Evolutionary conservation across 2,888 invertebrate genomes (phyloP), one percentile per base, ranked within the genome.

Genomic region (Diaphora mendica): DNA sequence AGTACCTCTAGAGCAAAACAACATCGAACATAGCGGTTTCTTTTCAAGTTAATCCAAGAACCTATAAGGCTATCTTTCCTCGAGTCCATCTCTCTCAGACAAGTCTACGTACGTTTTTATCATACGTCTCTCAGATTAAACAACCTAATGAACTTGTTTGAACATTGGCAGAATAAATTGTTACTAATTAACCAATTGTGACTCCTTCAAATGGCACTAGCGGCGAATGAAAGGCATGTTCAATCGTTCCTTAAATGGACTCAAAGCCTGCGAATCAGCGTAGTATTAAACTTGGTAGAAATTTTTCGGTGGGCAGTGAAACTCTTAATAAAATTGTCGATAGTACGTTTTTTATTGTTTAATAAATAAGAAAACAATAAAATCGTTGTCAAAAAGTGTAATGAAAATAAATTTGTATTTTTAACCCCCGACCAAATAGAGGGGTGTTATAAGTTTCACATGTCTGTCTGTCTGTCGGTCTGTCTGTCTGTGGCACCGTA

Each of bases 161-260:
- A 15, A 72, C 71, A 72, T 67, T 67, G 55, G 33, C n/a, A 59
- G 71, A 72, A 72, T 72, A 72, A 72, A 72, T 67, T 67, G 71
- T 59, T 67, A 59, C 42, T 72, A 72, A 72, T 72, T 66, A 72
- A 67, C 59, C 59, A 72, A 72, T 72, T 71, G 65, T 30, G 35
- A 30, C 39, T 55, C 26, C 48, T 51, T 65, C 23, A 59, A 59
- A 30, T 59, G n/a, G 39, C 66, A 42, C 51, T 65, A 35, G 65
- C 55, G 55, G 55, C 13, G 30, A 35, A 59, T 65, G 39, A 65
- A 51, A 71, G 39, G 66, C 26, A 66, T 65, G n/a, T 3, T 39
- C 39, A 71, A 71, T 66, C 7, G 17, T 17, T 62, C 62, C 30
- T 62, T 62, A 62, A 30, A 62, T 62, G 62, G 30, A 30, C 17